phyloP scores from a whole-genome alignment of 92 coral and sea anemone genomes.

The Virgularia gustaviana region DNA sequence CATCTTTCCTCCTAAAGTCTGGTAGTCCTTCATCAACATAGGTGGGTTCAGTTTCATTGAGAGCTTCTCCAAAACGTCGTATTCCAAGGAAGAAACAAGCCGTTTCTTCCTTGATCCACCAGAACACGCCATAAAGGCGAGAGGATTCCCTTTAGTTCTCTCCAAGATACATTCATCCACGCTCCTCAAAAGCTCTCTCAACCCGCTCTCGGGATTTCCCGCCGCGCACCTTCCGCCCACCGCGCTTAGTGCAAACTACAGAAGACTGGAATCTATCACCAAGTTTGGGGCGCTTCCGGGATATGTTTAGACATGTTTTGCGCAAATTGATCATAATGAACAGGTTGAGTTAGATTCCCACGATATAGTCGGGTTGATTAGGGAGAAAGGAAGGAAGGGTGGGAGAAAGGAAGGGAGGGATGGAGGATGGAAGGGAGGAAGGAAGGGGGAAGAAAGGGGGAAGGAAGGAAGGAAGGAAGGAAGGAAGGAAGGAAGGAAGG shows the following conservation, averaged over 20 bases:
- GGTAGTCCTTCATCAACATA: constrained; percentile 71
- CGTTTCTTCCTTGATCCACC: constrained; percentile 23
- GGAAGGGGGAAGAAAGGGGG: background rate
- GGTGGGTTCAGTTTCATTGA: constrained; percentile 79
- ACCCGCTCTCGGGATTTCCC: background rate
- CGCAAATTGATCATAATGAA: too few relatives aligned
- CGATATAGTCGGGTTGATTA: background rate
- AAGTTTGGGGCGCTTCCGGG: background rate
- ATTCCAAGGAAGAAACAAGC: constrained; percentile 50
- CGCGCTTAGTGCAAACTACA: background rate
- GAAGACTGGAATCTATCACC: too few relatives aligned
- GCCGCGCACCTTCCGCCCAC: background rate
- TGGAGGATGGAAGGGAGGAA: background rate
- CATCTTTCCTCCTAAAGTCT: constrained; percentile 77
- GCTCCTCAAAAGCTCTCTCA: too few relatives aligned
- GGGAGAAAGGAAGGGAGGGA: background rate
- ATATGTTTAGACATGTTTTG: background rate
- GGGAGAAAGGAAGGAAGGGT: background rate
- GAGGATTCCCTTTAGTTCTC: too few relatives aligned
- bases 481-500: background rate
- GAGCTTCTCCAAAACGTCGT: constrained; percentile 67
- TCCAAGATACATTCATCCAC: too few relatives aligned
- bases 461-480: background rate
- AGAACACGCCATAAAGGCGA: constrained; percentile 33
- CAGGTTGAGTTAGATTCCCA: too few relatives aligned